These are phyloP conservation scores for Leptocoma aspasia DNA, from an alignment of 2,113 vertebrate species.

Conservation along the genomic window DNA sequence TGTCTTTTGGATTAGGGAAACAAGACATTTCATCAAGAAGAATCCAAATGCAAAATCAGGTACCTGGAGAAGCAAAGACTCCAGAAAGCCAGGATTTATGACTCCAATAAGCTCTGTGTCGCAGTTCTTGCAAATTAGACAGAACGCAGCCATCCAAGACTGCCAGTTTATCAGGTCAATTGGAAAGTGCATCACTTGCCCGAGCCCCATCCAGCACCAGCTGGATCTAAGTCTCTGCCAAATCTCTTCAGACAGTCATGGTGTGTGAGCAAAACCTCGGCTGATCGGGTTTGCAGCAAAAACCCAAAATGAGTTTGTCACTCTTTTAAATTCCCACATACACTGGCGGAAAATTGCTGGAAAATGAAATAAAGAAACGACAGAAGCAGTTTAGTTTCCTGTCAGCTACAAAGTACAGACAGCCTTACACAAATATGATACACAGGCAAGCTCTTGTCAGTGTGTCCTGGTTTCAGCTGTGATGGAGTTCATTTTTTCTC, in stretches of 20 bases:
- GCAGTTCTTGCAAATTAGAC: not conserved
- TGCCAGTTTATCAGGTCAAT: not conserved
- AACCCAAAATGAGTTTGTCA: slow-evolving; percentile 55
- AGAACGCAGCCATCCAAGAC: not conserved
- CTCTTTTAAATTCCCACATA: slow-evolving; percentile 2
- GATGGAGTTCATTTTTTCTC: not conserved
- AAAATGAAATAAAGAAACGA: slow-evolving; percentile 38
- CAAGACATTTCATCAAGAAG: not conserved
- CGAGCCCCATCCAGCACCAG: not conserved
- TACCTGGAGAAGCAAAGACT: not conserved
- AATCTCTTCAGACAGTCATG: not conserved
- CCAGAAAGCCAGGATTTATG: not conserved
- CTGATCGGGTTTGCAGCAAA: not conserved
- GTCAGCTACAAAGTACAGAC: not conserved
- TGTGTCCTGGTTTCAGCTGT: not conserved
- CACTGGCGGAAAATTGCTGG: not conserved
- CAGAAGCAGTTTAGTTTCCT: slow-evolving; percentile 34
- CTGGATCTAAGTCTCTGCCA: not conserved
- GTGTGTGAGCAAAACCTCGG: not conserved
- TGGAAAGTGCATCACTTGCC: not conserved
- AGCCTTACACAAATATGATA: not conserved
- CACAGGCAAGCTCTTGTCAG: not conserved
- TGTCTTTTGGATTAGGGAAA: not conserved
- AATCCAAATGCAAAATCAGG: not conserved
- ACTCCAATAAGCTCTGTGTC: not conserved